Evolutionary conservation across 37 sponge, comb jelly and placozoan species (phyloP).

Genomic region (Tethya wilhelma): DNA sequence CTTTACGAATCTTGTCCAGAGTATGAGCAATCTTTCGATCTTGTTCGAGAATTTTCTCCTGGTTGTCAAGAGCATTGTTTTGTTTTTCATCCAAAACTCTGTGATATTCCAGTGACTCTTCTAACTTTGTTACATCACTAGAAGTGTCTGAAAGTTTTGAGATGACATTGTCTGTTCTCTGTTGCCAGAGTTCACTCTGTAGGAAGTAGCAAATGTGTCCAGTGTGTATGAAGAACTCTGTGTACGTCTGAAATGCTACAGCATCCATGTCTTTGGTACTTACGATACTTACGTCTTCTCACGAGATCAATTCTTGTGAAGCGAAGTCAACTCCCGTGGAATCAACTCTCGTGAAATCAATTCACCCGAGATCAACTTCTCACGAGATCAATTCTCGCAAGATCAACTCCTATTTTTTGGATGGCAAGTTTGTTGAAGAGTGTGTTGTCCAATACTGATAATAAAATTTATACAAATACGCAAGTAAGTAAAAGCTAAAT

Average conservation of each 20-base stretch:
- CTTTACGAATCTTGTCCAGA: slow-evolving; percentile 1
- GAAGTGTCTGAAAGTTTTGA: slow-evolving; percentile 56
- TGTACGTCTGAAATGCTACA: slow-evolving; percentile 62
- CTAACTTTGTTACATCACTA: slow-evolving; percentile 37
- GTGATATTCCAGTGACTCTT: slow-evolving; percentile 61
- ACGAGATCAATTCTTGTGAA: no score
- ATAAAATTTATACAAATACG: no score
- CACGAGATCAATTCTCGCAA: no score
- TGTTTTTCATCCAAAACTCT: slow-evolving; percentile 44
- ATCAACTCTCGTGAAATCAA: no score
- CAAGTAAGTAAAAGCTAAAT: no score
- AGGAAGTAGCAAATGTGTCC: slow-evolving; percentile 76
- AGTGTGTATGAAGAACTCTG: slow-evolving; percentile 83
- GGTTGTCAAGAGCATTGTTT: slow-evolving; percentile 47
- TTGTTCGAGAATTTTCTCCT: slow-evolving; percentile 49
- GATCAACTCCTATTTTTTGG: no score
- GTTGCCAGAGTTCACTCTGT: slow-evolving; percentile 74
- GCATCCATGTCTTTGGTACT: slow-evolving; percentile 62
- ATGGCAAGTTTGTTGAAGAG: no score
- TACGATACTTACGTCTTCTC: no score
- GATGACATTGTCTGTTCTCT: slow-evolving; percentile 61
- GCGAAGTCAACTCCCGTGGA: no score
- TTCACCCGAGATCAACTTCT: no score
- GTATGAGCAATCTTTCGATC: slow-evolving; percentile 49
- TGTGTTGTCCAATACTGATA: no score